phyloP scores from a whole-genome alignment of 2,113 vertebrate species.

The Cricetomys ansorgei region DNA sequence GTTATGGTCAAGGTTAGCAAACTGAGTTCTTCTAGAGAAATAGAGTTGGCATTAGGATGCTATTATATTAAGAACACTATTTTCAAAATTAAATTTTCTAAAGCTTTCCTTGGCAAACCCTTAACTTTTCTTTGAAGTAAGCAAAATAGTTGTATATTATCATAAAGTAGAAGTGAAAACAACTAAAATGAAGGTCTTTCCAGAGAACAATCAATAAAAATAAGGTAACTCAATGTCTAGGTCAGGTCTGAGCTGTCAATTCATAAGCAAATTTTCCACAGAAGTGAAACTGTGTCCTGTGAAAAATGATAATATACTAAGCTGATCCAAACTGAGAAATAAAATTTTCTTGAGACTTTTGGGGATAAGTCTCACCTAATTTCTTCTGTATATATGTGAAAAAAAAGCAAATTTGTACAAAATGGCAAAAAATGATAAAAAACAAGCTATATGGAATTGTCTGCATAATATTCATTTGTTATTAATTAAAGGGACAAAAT shows the following conservation, averaged over 20 bases:
- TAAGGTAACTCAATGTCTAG: constrained; percentile 5
- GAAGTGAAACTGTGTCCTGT: constrained; percentile 38
- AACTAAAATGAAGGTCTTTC: constrained; percentile 36
- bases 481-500: constrained; percentile 19
- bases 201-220: constrained; percentile 55
- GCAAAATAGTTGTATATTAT: neutral
- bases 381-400: neutral
- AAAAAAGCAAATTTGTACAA: neutral
- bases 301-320: constrained; percentile 20
- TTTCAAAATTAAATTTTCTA: constrained; percentile 58
- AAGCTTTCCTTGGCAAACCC: neutral
- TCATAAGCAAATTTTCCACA: neutral
- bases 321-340: neutral
- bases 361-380: neutral
- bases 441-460: neutral
- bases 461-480: constrained; percentile 39
- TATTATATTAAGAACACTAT: constrained; percentile 15
- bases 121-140: constrained; percentile 51
- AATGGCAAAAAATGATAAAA: neutral
- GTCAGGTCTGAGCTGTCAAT: neutral
- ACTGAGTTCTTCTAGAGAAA: constrained; percentile 17
- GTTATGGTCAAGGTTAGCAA: neutral
- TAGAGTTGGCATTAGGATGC: neutral
- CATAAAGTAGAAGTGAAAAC: neutral
- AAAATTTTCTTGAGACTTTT: neutral